Evolutionary conservation across 2,888 invertebrate genomes (phyloP), one percentile per base, ranked within the genome.

Genomic region (Oligia fasciuncula): DNA sequence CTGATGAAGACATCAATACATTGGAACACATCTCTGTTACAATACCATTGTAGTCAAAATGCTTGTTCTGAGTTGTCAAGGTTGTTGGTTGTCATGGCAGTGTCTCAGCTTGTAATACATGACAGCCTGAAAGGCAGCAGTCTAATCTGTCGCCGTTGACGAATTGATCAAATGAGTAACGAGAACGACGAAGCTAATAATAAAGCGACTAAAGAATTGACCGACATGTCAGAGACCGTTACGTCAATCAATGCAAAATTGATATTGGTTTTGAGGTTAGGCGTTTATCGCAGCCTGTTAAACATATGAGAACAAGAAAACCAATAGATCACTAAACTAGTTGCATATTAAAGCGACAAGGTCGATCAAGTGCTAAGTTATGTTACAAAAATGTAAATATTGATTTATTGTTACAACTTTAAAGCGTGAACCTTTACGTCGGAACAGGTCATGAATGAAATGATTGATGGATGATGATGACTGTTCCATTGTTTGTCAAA

Each of bases 1-100:
- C 76, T 66, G 73, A 69, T 90, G 88, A 89, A 89, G 86, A 90
- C 89, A 89, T 90, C 87, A 86, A 85, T 85, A 83, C 67, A 74
- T 82, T 77, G 69, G 70, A 54, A 82, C 77, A 86, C 76, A 83
- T 87, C 86, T 89, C 83, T 88, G 84, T 85, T 83, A 81, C 83
- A 79, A 88, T 91, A 88, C 88, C 57, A 80, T 84, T 92, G 85
- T 90, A 79, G 76, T 75, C 81, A 78, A 75, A 81, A 77, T 87
- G 81, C 86, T 85, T 87, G 86, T 85, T 87, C 81, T 79, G 69
- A 78, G 70, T 63, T 49, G 73, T 75, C 91, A 91, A 92, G 92
- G 91, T 87, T 73, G 66, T 73, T 43, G 92, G 91, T 87, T 73
- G 66, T 73, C 40, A 62, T 11, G 23, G 54, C 71, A 46, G 65